Base-by-base conservation (phyloP, 1,140 invertebrate species). In the Drosophila lini region DNA sequence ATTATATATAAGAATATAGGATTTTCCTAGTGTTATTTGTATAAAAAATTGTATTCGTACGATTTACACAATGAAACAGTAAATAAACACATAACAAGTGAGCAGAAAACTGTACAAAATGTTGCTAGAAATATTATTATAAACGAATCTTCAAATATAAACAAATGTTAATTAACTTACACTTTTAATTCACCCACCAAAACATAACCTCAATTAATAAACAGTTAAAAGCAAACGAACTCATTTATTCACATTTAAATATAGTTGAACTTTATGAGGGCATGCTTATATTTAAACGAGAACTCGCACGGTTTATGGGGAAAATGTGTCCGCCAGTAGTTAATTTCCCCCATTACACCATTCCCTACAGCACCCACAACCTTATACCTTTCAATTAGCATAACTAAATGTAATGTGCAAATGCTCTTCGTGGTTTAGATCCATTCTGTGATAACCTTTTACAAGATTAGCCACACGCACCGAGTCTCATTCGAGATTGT, bases 391-490 rank as follows among this genome's bases (percentile, higher is more conserved):
- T 44, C 22, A 65, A 69, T 69, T 69, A 69, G 61, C 47, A 53
- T 67, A 36, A n/a, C 65, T 53, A 44, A 53, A 44, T 65, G 47
- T 64, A 69, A 52, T 65, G 36, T 15, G 25, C 9, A 52, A 44
- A 36, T 53, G 65, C 16, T 36, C 52, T 52, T n/a, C 45, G 58
- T 42, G 19, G 36, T 2, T 63, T 60, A 63, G 55, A 62, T 40
- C 28, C 13, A 67, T 25, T 47, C 25, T 10, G 9, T 25, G 32
- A 67, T 67, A 64, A 40, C 16, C 34, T 47, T n/a, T 28, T 47
- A 50, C 44, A 63, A 34, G 45, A 64, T 68, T 52, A 64, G 59
- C 42, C 28, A 32, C 65, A 68, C 65, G 60, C 65, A 68, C 59
- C 36, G 5, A 11, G 15, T 40, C 11, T 8, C 31, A 22, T 58